Base-by-base conservation (phyloP, 2,888 invertebrate species). In the Altica lythri region DNA sequence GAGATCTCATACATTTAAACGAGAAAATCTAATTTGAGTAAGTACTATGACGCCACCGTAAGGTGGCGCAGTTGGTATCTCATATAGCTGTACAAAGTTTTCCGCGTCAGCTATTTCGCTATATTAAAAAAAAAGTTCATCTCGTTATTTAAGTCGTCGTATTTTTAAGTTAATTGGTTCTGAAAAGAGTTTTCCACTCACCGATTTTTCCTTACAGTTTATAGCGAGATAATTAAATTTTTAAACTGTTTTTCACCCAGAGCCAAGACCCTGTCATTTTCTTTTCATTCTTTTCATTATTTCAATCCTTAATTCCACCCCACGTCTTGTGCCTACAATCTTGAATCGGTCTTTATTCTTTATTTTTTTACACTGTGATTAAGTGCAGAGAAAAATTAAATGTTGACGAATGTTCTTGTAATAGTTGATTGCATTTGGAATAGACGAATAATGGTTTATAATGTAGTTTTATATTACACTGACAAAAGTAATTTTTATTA, bases 181-280 rank as follows among this genome's bases (percentile, higher is more conserved):
- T 71, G 72, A 73, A 72, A 72, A 69, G 73, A 70, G 69, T 69
- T 69, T 72, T 71, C 71, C 72, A 70, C 72, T 71, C 71, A 67
- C 68, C 71, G 70, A 70, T 71, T 71, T 59, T 72, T 71, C 72
- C 72, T n/a, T n/a, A 70, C 70, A 71, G 71, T 72, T 67, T 68
- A 72, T 71, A 72, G 72, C 72, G 70, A 68, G 71, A 72, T 72
- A 72, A 72, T 72, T 72, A 72, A 72, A 72, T 72, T 72, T 72
- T 72, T 72, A 71, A 72, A 72, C 67, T 71, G 69, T 72, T 72
- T 72, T 71, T 69, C 70, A 68, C 65, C 50, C 48, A 32, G 51
- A 48, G 52, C 34, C 30, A 19, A 44, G 32, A 45, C 45, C 48
- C 49, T 48, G 46, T 37, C 38, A 34, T 46, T 50, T 55, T 55